These are phyloP conservation scores for Caradrina kadenii DNA, from an alignment of 2,888 invertebrate species.

Conservation along the genomic window DNA sequence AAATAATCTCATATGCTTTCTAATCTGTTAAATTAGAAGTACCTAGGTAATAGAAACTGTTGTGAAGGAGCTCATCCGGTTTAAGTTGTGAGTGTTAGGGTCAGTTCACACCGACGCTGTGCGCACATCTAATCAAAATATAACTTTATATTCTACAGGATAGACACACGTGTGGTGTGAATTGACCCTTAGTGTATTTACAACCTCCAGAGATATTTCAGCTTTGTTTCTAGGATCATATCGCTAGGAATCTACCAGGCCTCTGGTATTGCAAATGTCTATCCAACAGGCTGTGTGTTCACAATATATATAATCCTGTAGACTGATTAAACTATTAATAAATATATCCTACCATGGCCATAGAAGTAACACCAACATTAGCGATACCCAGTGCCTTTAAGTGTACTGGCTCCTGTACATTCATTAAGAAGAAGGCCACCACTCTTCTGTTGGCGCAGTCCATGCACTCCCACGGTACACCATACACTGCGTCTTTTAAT, in stretches of 20 bases:
- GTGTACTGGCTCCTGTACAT: constrained; percentile 66
- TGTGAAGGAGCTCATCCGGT: too few species aligned
- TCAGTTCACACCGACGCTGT: too few species aligned
- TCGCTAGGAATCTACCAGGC: background rate
- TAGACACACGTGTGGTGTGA: too few species aligned
- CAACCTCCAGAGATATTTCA: background rate
- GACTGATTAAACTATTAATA: background rate
- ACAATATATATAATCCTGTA: background rate
- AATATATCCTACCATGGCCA: constrained; percentile 64
- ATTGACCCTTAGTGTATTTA: too few species aligned
- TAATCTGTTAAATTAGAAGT: too few species aligned
- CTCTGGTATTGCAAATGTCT: background rate
- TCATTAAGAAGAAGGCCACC: constrained; percentile 64
- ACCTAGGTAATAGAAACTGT: too few species aligned
- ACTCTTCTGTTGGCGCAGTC: constrained; percentile 60
- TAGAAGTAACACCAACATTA: constrained; percentile 70
- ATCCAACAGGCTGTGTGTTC: background rate
- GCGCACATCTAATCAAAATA: too few species aligned
- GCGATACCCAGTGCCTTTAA: constrained; percentile 68
- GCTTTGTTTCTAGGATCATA: background rate
- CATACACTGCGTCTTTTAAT: constrained; percentile 67
- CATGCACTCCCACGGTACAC: constrained; percentile 74
- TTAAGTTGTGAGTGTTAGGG: too few species aligned
- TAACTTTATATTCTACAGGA: too few species aligned
- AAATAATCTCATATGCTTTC: too few species aligned